A percentile compares a stretch with the other conserved stretches of the same genome.
Evolutionary conservation across 2,113 vertebrate species (phyloP).

Genomic region (Balaeniceps rex): DNA sequence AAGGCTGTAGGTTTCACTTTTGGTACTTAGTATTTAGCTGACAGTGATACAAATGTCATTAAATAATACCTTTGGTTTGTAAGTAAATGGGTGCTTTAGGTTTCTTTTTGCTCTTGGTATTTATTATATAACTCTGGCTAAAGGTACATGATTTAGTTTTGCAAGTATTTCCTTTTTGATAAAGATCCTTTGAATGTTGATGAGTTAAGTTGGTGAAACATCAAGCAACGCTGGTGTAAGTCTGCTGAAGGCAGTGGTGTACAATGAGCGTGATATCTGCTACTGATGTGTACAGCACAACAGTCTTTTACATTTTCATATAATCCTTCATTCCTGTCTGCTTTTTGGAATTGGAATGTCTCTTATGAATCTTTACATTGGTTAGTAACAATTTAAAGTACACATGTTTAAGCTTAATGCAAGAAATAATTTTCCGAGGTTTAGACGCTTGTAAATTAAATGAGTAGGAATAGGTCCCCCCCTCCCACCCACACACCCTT

Average conservation of each 20-base stretch:
- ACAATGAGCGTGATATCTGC: not conserved
- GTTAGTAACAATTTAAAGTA: constrained; percentile 53
- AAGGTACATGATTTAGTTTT: not conserved
- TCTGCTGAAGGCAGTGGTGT: not conserved
- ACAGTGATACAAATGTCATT: not conserved
- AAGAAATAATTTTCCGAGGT: constrained; percentile 34
- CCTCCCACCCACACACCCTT: constrained; percentile 34
- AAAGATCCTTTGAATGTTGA: not conserved
- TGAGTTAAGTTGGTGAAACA: not conserved
- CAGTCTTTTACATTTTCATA: not conserved
- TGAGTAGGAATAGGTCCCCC: not conserved
- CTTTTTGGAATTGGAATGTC: not conserved
- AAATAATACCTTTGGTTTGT: not conserved
- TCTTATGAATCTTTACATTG: constrained; percentile 10
- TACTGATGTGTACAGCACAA: not conserved
- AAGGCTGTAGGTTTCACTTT: not conserved
- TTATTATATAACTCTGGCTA: not conserved
- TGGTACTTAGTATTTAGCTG: not conserved
- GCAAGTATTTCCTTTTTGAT: not conserved
- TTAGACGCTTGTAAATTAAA: constrained; percentile 56
- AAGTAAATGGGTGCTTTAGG: not conserved
- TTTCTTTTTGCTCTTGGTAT: not conserved
- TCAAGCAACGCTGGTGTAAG: not conserved
- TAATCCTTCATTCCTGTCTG: not conserved
- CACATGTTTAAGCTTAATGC: constrained; percentile 42